phyloP scores from a whole-genome alignment of 2,797 vertebrate species.

The Sciurus vulgaris region DNA sequence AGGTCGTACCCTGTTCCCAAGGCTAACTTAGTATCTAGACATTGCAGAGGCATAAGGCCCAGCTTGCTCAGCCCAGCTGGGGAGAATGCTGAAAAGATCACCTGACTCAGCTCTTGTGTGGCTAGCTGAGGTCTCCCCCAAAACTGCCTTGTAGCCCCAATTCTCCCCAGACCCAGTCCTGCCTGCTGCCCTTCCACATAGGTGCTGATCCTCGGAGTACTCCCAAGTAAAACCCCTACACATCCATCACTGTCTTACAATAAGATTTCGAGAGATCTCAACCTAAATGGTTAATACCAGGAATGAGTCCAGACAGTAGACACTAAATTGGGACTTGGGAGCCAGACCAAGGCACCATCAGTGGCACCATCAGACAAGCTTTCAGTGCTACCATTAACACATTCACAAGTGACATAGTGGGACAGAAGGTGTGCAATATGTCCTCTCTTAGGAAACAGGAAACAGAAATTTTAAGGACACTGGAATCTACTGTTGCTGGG shows the following conservation, averaged over 20 bases:
- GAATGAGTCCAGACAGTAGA: neutral
- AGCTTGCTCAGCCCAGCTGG: neutral
- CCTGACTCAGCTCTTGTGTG: neutral
- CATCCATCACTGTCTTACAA: neutral
- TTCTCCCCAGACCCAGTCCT: neutral
- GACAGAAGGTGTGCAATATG: neutral
- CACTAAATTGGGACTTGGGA: neutral
- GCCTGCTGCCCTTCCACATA: neutral
- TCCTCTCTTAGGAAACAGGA: neutral
- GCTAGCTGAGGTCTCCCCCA: neutral
- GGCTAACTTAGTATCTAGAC: neutral
- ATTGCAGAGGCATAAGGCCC: neutral
- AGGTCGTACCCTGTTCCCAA: neutral
- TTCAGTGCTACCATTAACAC: neutral
- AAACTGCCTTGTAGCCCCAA: neutral
- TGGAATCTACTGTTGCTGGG: neutral
- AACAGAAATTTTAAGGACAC: neutral
- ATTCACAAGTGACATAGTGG: neutral
- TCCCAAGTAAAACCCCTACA: neutral
- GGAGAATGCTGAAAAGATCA: neutral
- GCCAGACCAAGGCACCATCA: neutral
- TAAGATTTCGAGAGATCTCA: neutral
- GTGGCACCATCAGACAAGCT: neutral
- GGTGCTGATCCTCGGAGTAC: neutral
- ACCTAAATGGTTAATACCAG: neutral